Conservation (phyloP, 2,797 vertebrate species). For the Sebastes nivosus region DNA sequence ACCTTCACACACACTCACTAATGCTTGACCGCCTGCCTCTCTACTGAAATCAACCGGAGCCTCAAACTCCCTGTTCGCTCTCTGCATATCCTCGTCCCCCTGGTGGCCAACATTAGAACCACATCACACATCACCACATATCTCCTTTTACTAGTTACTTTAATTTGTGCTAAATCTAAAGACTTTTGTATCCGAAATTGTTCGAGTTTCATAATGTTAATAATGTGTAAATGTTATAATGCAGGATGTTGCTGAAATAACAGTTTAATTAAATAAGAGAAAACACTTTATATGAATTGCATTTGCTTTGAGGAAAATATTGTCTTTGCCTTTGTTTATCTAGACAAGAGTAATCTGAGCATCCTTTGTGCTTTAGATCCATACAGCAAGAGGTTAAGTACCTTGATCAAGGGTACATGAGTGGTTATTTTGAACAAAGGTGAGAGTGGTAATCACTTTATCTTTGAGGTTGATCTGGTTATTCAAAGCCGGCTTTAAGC, state of each 20-base stretch:
- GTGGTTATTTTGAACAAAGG: neutral
- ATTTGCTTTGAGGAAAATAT: neutral
- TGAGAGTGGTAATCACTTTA: neutral
- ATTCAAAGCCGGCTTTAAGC: neutral
- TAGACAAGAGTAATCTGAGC: neutral
- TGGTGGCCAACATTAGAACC: conserved; percentile 62
- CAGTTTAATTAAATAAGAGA: neutral
- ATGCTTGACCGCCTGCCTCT: neutral
- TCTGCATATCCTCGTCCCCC: conserved; percentile 57
- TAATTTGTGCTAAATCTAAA: neutral
- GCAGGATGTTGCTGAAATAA: neutral
- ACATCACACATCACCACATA: neutral
- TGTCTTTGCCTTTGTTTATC: neutral
- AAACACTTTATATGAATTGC: neutral
- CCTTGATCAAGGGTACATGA: neutral
- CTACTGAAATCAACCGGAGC: conserved; percentile 10
- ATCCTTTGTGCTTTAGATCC: neutral
- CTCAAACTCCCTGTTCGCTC: conserved; percentile 12
- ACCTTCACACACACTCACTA: neutral
- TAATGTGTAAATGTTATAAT: neutral
- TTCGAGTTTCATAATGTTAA: neutral
- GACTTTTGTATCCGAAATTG: neutral
- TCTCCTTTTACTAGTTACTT: neutral
- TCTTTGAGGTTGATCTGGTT: neutral
- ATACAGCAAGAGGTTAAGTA: neutral